phyloP scores from a whole-genome alignment of 1,140 invertebrate genomes.

The Elysia chlorotica region DNA sequence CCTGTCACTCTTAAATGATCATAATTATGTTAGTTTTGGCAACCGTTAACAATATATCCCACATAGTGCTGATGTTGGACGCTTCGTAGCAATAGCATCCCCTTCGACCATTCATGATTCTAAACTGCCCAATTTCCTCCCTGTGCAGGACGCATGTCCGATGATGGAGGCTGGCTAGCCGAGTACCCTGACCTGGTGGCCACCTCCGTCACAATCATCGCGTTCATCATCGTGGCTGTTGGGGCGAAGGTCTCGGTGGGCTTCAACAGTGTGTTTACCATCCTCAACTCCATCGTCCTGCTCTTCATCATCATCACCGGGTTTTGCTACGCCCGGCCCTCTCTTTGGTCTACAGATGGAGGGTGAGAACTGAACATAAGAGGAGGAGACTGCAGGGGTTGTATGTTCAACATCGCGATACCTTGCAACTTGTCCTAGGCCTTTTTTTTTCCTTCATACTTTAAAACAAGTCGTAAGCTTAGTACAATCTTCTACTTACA shows the following conservation, averaged over 20 bases:
- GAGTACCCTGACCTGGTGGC: constrained; percentile 70
- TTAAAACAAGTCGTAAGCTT: no score
- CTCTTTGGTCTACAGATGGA: no score
- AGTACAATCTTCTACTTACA: no score
- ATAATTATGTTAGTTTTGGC: background rate
- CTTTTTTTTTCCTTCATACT: no score
- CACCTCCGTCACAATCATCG: constrained; percentile 43
- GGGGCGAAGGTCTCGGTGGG: constrained; percentile 77
- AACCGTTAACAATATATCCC: background rate
- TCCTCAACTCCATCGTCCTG: constrained; percentile 57
- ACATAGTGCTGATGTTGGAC: background rate
- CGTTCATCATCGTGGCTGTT: constrained; percentile 66
- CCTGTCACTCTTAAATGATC: background rate
- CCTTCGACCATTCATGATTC: background rate
- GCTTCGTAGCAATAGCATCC: background rate
- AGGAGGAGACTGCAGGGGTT: no score
- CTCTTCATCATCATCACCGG: constrained; percentile 55
- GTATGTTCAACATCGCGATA: no score
- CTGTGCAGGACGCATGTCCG: constrained; percentile 56
- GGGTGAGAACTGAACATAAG: no score
- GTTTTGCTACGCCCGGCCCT: constrained; percentile 72
- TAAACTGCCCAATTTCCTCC: no score
- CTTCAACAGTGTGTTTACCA: constrained; percentile 60
- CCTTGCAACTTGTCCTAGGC: no score
- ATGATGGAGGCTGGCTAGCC: constrained; percentile 67